A percentile compares a stretch with the other conserved stretches of the same genome.
Evolutionary conservation across 2,888 invertebrate genomes (phyloP).

Genomic region (Polyommatus iphigenia): DNA sequence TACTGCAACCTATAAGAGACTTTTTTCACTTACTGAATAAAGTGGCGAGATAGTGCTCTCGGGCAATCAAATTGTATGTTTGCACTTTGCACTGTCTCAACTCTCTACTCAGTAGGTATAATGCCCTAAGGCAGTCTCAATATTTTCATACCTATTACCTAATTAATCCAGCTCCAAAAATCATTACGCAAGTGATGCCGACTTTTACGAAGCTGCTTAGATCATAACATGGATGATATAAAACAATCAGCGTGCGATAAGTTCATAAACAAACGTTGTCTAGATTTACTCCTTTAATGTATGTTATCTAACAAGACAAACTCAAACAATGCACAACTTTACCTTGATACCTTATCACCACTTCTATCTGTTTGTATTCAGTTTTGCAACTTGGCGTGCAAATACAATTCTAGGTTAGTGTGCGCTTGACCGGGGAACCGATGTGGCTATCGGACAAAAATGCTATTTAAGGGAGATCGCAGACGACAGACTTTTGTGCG

Average conservation of each 20-base stretch:
- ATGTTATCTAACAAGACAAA: conserved; percentile 37
- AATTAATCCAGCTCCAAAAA: background rate
- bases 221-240: conserved; percentile 2
- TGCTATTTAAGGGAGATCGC: no score
- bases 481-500: no score
- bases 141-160: no score
- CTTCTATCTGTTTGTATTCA: conserved; percentile 38
- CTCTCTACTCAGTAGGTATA: no score
- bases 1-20: no score
- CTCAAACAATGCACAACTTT: conserved; percentile 39
- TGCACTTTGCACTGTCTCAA: no score
- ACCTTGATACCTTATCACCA: conserved; percentile 41
- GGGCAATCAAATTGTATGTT: no score
- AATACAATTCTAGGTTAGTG: conserved; percentile 38
- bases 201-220: background rate
- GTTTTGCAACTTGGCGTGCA: conserved; percentile 38
- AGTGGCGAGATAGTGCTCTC: no score
- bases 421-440: conserved; percentile 32
- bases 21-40: no score
- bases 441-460: background rate
- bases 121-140: no score
- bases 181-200: background rate
- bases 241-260: conserved; percentile 6
- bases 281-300: conserved; percentile 16
- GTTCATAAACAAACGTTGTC: background rate